Evolutionary conservation across 1,140 invertebrate genomes (phyloP), one percentile per base, ranked within the genome.

Genomic region (Odontomachus brunneus): DNA sequence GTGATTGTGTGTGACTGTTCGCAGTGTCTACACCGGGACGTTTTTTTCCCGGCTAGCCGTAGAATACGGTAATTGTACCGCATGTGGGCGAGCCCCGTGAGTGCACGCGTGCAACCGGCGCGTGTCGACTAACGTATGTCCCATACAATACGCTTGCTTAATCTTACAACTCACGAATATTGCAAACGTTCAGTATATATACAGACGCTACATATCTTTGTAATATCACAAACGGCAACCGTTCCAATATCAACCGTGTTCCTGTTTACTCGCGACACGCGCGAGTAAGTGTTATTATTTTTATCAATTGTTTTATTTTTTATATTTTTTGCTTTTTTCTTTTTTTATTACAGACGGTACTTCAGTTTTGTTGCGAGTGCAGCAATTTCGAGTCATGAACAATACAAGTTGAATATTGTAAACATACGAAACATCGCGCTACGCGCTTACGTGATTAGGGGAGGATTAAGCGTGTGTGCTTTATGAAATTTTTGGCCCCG

Each of bases 401-500:
- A 49, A n/a, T 3, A 15, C n/a, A n/a, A n/a, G 53, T 7, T 66
- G 66, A 53, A 76, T 14, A 51, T 19, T 29, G 44, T n/a, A 44
- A 44, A 33, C 22, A 24, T 53, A 48, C 24, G 26, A 55, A 76
- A 4, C 29, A 24, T 66, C 22, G 33, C 3, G 49, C 33, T 26
- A 78, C 15, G 11, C 33, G 19, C 66, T 67, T n/a, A 22, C 15
- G n/a, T 11, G 38, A 44, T 7, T 7, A 11, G 38, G 22, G 22
- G 24, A 11, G 14, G 17, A 57, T 22, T 55, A 49, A 69, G 57
- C 11, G 15, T 15, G 29, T 15, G 15, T 15, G 29, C 22, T 44
- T 26, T 19, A 67, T 44, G 14, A 17, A 78, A 67, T 78, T 78
- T 57, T 57, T 44, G 44, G 44, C 65, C 69, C 38, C 4, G 29